Evolutionary conservation across 2,797 vertebrate species (phyloP).

Genomic region (Syndactyla subalaris): DNA sequence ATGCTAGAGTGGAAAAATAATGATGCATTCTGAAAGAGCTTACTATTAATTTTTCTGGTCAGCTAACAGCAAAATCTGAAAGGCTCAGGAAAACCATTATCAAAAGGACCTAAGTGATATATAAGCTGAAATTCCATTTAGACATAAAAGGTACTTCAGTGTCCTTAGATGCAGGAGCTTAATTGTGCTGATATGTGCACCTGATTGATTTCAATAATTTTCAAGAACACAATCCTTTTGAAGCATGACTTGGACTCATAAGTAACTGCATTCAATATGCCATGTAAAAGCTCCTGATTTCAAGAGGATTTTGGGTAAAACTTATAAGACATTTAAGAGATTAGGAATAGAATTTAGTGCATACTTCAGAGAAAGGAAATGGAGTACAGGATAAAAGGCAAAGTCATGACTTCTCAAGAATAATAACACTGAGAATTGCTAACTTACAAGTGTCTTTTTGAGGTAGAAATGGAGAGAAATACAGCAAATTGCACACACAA

Average conservation of each 20-base stretch:
- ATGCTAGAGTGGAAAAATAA: rapidly evolving
- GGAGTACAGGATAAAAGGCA: not conserved
- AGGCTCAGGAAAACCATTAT: not conserved
- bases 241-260: not conserved
- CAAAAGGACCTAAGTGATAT: not conserved
- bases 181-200: not conserved
- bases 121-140: not conserved
- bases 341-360: not conserved
- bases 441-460: not conserved
- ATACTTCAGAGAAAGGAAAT: not conserved
- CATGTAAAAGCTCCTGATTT: not conserved
- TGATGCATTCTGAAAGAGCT: not conserved
- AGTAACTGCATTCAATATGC: not conserved
- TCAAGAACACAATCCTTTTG: not conserved
- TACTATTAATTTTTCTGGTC: not conserved
- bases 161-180: not conserved
- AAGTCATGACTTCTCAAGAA: not conserved
- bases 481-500: not conserved
- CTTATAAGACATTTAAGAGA: not conserved
- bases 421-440: not conserved
- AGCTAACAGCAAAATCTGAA: not conserved
- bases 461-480: not conserved
- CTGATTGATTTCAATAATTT: not conserved
- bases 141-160: not conserved
- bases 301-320: not conserved